phyloP scores from a whole-genome alignment of 2,888 invertebrate genomes.

The Litoditis marina region DNA sequence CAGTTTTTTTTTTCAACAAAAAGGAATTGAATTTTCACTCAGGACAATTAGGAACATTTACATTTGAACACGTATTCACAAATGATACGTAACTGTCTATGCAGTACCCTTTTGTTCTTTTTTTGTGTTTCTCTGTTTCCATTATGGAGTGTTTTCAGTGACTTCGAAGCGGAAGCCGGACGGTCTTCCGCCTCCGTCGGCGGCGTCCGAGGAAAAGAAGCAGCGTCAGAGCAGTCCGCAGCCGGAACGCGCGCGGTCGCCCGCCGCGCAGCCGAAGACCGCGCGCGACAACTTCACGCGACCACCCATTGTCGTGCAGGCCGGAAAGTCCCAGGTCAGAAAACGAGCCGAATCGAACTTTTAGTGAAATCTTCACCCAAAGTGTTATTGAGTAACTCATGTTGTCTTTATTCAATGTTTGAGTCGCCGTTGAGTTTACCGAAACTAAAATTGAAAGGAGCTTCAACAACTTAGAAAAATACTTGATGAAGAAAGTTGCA shows the following conservation, averaged over 20 bases:
- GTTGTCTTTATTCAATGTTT: no score
- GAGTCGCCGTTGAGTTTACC: no score
- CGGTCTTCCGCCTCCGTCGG: slow-evolving; percentile 29
- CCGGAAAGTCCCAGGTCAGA: slow-evolving; percentile 53
- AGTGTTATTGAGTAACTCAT: no score
- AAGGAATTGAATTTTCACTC: no score
- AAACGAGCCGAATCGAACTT: no score
- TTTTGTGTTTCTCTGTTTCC: background rate
- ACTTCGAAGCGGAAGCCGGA: slow-evolving; percentile 35
- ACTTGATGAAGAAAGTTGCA: no score
- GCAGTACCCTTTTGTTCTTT: background rate
- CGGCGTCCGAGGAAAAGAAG: slow-evolving; percentile 41
- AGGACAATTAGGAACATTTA: no score
- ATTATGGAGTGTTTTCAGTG: background rate
- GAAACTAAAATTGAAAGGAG: no score
- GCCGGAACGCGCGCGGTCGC: slow-evolving; percentile 18
- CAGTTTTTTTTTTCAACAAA: no score
- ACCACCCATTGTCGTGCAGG: slow-evolving; percentile 56
- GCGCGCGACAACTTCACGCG: slow-evolving; percentile 48
- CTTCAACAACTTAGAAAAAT: no score
- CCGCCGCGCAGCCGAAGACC: slow-evolving; percentile 9
- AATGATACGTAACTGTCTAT: background rate
- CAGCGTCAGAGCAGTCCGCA: slow-evolving; percentile 33
- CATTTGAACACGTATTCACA: background rate
- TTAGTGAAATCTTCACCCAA: no score